Evolutionary conservation across 2,113 vertebrate genomes (phyloP), one percentile per base, ranked within the genome.

Genomic region (Salvelinus alpinus): DNA sequence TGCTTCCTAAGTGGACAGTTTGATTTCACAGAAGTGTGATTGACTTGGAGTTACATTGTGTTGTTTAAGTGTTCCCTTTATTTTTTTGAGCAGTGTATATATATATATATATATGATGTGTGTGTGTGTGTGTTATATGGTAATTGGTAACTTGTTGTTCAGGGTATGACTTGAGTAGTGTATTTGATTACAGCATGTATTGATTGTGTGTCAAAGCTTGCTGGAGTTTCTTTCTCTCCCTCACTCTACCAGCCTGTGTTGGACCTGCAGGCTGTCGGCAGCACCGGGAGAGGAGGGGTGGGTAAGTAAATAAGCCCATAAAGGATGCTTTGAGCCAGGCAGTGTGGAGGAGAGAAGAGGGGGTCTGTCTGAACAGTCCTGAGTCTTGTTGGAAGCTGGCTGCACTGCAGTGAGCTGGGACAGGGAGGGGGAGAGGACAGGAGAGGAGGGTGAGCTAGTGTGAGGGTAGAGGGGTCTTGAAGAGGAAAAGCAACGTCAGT

Each of bases 301-400:
- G 85, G 80, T 83, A 86, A 88, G 90, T 90, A 93, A 93, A 93
- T 90, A 91, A 89, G 69, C 69, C 79, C 78, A 92, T 93, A 92
- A 93, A 90, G 90, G 91, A 89, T 89, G 92, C 91, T 92, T 93
- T 94, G 88, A 94, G 82, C 78, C 72, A 72, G 78, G 65, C 66
- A 0, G 77, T 77, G 76, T 80, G 81, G 81, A 82, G 85, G 78
- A 82, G 77, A 80, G 69, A 78, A 81, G 88, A 71, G 86, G 86
- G 87, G 81, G 88, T 83, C 86, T 60, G 29, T 31, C 81, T 73
- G 82, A 88, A 92, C 86, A 88, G 88, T 80, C 88, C 84, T 54
- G 86, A 27, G 83, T 31, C 79, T 84, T 88, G 77, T 88, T 76
- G 86, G 25, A 64, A 76, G 80, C 70, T 82, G 90, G 82, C 85